These are phyloP conservation scores for Ardeotis arabs DNA, from an alignment of 2,113 vertebrate genomes.

Conservation along the genomic window DNA sequence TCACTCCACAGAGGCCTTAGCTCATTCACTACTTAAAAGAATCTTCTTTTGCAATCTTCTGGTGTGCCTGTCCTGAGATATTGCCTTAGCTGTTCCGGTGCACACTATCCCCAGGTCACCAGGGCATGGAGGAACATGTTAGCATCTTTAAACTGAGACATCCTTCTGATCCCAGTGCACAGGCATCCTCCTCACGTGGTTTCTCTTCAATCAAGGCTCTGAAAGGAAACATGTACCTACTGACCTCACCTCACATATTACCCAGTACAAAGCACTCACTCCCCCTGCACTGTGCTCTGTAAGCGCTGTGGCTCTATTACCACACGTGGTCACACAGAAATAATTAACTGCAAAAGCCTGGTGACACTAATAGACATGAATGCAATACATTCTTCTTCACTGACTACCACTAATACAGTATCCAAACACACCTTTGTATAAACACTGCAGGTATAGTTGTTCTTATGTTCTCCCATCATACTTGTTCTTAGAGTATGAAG, in stretches of 20 bases:
- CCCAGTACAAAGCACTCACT: neutral
- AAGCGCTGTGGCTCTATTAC: neutral
- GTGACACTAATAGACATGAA: neutral
- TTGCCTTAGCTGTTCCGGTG: neutral
- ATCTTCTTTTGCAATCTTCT: neutral
- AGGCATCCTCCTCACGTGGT: neutral
- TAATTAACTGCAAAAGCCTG: neutral
- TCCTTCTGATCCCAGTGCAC: neutral
- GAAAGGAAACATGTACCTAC: neutral
- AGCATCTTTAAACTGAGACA: neutral
- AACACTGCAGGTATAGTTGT: neutral
- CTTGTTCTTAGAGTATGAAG: neutral
- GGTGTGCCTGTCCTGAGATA: neutral
- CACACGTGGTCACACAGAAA: accelerated
- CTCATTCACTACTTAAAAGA: neutral
- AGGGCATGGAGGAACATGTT: accelerated
- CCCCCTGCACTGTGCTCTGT: accelerated
- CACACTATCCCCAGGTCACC: accelerated
- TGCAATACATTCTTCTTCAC: neutral
- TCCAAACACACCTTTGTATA: neutral
- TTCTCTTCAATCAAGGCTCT: neutral
- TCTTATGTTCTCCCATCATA: neutral
- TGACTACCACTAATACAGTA: neutral
- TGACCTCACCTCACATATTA: neutral
- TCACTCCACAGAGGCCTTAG: neutral